These are phyloP conservation scores for Eupeodes corollae DNA, from an alignment of 1,140 invertebrate species.

Conservation along the genomic window DNA sequence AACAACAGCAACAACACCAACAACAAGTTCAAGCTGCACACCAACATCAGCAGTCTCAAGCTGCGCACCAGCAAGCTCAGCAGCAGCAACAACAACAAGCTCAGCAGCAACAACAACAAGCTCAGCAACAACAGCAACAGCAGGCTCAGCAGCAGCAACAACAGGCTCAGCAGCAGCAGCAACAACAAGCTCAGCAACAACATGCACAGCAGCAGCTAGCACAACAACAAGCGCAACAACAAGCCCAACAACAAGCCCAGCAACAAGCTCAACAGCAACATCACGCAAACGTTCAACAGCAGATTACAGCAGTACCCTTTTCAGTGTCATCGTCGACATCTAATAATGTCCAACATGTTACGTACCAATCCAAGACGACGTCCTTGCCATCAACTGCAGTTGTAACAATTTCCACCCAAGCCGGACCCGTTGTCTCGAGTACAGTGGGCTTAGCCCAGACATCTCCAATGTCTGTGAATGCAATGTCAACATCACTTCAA, in stretches of 20 bases:
- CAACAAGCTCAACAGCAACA: slow-evolving; percentile 12
- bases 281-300: slow-evolving; percentile 7
- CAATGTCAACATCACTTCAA: slow-evolving; percentile 13
- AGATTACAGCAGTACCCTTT: slow-evolving; percentile 31
- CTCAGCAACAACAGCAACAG: slow-evolving; percentile 22
- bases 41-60: slow-evolving; percentile 33
- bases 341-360: slow-evolving; percentile 19
- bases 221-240: slow-evolving; percentile 23
- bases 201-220: slow-evolving; percentile 33
- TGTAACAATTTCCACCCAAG: slow-evolving; percentile 29
- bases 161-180: slow-evolving; percentile 30
- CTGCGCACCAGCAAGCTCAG: slow-evolving; percentile 22
- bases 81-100: slow-evolving; percentile 16
- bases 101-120: slow-evolving; percentile 20
- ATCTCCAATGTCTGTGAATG: slow-evolving; percentile 25
- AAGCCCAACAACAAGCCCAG: slow-evolving; percentile 24
- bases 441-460: slow-evolving; percentile 9
- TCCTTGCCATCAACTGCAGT: slow-evolving; percentile 19
- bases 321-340: slow-evolving; percentile 39
- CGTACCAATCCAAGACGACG: slow-evolving; percentile 11
- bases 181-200: slow-evolving; percentile 20
- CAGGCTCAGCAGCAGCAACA: slow-evolving; percentile 18
- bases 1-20: slow-evolving; percentile 28
- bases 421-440: slow-evolving; percentile 24
- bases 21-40: slow-evolving; percentile 20